Conservation (phyloP, 1,140 invertebrate genomes). For the Tetragnatha versicolor region DNA sequence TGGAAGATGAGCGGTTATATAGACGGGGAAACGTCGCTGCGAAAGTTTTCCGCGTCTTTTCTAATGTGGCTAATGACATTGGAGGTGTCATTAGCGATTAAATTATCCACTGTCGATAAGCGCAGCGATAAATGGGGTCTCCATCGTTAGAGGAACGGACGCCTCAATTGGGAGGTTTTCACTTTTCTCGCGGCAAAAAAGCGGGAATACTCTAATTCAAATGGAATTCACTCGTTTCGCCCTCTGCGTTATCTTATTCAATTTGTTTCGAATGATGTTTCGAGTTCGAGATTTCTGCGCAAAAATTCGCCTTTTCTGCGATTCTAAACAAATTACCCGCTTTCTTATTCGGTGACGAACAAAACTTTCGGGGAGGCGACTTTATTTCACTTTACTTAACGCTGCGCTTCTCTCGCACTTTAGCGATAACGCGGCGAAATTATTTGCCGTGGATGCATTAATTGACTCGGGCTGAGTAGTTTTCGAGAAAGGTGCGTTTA, state of each 20-base stretch:
- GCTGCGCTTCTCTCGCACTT: too few species aligned
- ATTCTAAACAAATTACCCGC: too few species aligned
- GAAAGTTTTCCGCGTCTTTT: constrained; percentile 52
- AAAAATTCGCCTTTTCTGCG: too few species aligned
- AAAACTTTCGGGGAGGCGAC: too few species aligned
- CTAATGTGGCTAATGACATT: constrained; percentile 52
- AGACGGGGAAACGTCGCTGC: constrained; percentile 19
- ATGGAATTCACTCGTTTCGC: constrained; percentile 6
- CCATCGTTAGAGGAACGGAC: constrained; percentile 49
- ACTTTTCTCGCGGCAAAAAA: constrained; percentile 16
- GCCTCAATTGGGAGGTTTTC: constrained; percentile 47
- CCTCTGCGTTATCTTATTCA: background rate
- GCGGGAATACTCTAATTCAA: constrained; percentile 11
- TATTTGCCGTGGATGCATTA: too few species aligned
- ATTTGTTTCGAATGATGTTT: constrained; percentile 32
- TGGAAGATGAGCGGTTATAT: constrained; percentile 33
- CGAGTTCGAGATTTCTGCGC: constrained; percentile 17
- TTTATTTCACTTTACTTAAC: too few species aligned
- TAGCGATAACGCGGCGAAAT: too few species aligned
- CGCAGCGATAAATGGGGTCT: constrained; percentile 53
- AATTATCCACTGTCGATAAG: constrained; percentile 55
- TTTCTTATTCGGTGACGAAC: too few species aligned
- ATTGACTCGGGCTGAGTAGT: too few species aligned
- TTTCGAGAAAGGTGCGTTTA: too few species aligned
- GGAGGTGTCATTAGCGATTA: constrained; percentile 55